These are phyloP conservation scores for Rhopalosiphum padi DNA, from an alignment of 1,140 invertebrate genomes.

Conservation along the genomic window DNA sequence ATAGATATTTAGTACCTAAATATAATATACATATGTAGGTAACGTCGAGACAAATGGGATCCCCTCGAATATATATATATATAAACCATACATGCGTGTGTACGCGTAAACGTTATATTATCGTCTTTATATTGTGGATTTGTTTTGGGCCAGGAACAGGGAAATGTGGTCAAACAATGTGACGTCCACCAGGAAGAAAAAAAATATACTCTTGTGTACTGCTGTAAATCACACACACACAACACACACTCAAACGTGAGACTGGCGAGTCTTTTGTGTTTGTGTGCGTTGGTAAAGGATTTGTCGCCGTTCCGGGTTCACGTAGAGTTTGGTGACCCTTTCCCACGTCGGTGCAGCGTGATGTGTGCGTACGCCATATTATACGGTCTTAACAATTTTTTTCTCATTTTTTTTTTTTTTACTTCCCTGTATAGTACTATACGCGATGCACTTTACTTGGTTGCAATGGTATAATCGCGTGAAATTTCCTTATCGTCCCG, in stretches of 20 bases:
- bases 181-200: constrained; percentile 34
- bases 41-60: constrained; percentile 31
- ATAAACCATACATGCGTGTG: background rate
- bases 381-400: background rate
- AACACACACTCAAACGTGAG: background rate
- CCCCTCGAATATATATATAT: background rate
- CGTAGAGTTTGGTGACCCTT: constrained; percentile 56
- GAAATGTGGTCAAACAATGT: constrained; percentile 57
- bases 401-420: constrained; percentile 46
- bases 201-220: background rate
- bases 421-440: background rate
- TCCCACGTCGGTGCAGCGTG: constrained; percentile 30
- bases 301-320: constrained; percentile 56
- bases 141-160: constrained; percentile 49
- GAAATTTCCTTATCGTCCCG: constrained; percentile 37
- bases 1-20: background rate
- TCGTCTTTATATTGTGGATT: background rate
- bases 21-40: background rate
- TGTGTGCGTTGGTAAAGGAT: constrained; percentile 37
- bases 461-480: constrained; percentile 30
- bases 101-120: background rate
- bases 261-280: constrained; percentile 27
- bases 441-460: background rate
- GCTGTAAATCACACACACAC: constrained; percentile 28
- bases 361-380: background rate